Percentiles rank a stretch among this genome's conserved stretches.
Evolutionary conservation across 2,113 vertebrate genomes (phyloP).

Genomic region (Festucalex cinctus): DNA sequence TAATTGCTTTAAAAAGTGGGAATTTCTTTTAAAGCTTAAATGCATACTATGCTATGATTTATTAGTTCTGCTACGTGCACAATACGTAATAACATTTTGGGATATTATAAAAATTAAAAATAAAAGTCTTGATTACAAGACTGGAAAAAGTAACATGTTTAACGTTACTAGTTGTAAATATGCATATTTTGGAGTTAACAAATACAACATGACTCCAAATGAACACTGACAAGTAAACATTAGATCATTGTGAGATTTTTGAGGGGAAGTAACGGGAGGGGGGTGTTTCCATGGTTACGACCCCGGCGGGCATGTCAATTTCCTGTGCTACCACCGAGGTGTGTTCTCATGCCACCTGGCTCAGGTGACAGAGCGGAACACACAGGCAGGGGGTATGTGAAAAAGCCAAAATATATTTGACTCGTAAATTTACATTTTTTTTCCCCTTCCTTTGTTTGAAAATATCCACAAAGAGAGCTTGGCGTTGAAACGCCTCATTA

Average conservation of each 20-base stretch:
- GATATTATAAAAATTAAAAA: no score
- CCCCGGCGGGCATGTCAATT: constrained; percentile 57
- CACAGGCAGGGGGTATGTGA: constrained; percentile 15
- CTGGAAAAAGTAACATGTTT: no score
- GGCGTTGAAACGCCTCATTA: constrained; percentile 59
- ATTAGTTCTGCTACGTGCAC: no score
- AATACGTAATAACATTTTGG: no score
- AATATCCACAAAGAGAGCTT: constrained; percentile 35
- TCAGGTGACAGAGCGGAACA: constrained; percentile 29
- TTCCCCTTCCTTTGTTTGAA: constrained; percentile 11
- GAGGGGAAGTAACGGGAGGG: no score
- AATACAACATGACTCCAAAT: no score
- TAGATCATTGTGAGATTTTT: background rate
- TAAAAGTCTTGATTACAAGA: no score
- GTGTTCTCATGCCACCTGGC: constrained; percentile 53
- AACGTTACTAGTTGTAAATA: no score
- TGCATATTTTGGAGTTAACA: no score
- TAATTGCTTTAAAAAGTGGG: no score
- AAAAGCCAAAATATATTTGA: constrained; percentile 7
- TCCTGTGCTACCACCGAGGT: constrained; percentile 65
- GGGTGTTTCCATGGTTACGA: constrained; percentile 48
- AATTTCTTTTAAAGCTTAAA: no score
- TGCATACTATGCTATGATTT: no score
- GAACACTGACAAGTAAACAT: background rate
- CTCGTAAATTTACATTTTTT: background rate